Evolutionary conservation across 2,888 invertebrate genomes (phyloP).

Genomic region (Aspidiotus rigidus): DNA sequence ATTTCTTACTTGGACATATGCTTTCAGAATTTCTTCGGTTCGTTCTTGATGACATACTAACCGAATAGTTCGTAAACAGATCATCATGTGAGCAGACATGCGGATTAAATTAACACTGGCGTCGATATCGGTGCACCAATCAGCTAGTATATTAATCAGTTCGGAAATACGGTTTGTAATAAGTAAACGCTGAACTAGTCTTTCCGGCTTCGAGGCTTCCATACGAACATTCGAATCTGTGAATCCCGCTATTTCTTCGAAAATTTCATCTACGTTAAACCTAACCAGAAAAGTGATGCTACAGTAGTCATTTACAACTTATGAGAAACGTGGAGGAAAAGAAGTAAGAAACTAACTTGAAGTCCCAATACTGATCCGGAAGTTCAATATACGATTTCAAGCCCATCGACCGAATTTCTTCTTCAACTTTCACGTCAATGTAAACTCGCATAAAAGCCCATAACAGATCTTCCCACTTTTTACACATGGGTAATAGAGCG

Average conservation of each 20-base stretch:
- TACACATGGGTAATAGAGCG: slow-evolving; percentile 63
- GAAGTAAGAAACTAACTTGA: slow-evolving; percentile 42
- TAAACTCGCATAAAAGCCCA: slow-evolving; percentile 79
- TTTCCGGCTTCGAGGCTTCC: slow-evolving; percentile 57
- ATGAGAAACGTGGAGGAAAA: neutral
- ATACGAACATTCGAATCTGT: slow-evolving; percentile 49
- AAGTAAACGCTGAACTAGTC: slow-evolving; percentile 71
- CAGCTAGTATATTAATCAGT: slow-evolving; percentile 49
- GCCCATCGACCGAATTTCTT: slow-evolving; percentile 54
- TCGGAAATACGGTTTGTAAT: slow-evolving; percentile 71
- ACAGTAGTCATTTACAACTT: neutral
- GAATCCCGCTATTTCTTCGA: slow-evolving; percentile 56
- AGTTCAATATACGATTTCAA: slow-evolving; percentile 49
- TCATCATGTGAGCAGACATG: slow-evolving; percentile 74
- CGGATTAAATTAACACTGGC: slow-evolving; percentile 51
- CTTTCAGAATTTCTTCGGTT: slow-evolving; percentile 65
- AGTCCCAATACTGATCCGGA: slow-evolving; percentile 61
- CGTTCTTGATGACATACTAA: slow-evolving; percentile 59
- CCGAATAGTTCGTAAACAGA: slow-evolving; percentile 73
- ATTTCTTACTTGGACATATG: slow-evolving; percentile 47
- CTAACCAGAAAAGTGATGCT: slow-evolving; percentile 45
- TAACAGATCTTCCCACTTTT: slow-evolving; percentile 78
- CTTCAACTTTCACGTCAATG: slow-evolving; percentile 77
- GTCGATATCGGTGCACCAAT: slow-evolving; percentile 36
- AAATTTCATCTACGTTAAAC: slow-evolving; percentile 58